Conservation (phyloP, 2,888 invertebrate species). For the Hylaea fasciaria region DNA sequence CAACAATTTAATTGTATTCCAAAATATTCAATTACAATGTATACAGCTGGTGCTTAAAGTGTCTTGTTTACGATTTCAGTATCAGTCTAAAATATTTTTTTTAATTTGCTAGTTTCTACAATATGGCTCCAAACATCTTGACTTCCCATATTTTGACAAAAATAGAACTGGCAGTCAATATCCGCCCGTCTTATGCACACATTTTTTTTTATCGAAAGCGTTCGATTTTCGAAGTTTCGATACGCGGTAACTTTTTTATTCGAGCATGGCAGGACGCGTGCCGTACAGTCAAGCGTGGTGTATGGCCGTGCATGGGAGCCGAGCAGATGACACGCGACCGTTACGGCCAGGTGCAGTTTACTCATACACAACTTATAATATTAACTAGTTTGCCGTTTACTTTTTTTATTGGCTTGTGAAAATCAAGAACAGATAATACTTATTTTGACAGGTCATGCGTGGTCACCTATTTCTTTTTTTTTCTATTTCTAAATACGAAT, state of each 20-base stretch:
- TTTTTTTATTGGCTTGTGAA: not conserved
- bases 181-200: conserved; percentile 48
- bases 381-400: conserved; percentile 15
- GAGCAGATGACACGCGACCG: conserved; percentile 84
- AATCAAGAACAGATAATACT: too few relatives aligned
- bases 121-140: not conserved
- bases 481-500: too few relatives aligned
- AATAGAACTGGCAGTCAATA: conserved; percentile 40
- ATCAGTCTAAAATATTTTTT: too few relatives aligned
- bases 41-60: too few relatives aligned
- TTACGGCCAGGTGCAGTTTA: conserved; percentile 78
- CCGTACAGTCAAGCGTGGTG: conserved; percentile 74
- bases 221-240: conserved; percentile 46
- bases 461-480: too few relatives aligned
- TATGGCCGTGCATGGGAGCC: conserved; percentile 71
- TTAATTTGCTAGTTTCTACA: too few relatives aligned
- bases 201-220: conserved; percentile 37
- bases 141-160: conserved; percentile 23
- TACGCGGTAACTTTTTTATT: conserved; percentile 42
- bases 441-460: too few relatives aligned
- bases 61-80: too few relatives aligned
- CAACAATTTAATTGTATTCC: too few relatives aligned
- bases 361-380: conserved; percentile 1
- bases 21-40: too few relatives aligned
- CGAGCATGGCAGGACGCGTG: conserved; percentile 62